Conservation (phyloP, 2,113 vertebrate genomes). For the Aegithalos caudatus region DNA sequence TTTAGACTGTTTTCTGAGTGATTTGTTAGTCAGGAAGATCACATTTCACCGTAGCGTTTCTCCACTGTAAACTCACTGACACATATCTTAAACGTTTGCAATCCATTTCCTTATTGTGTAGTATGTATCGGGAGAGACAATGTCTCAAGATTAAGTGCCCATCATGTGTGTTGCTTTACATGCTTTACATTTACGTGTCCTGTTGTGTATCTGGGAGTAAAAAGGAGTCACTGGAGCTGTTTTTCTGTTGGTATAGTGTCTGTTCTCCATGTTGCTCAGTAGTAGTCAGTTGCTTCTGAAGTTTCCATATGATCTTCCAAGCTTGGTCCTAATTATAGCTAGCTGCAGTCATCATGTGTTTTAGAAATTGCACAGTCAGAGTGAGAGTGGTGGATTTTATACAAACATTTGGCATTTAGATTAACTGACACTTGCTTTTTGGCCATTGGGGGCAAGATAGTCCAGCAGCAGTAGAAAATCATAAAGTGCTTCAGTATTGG, state of each 20-base stretch:
- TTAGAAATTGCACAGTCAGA: not conserved
- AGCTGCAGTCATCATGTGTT: not conserved
- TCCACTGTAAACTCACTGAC: not conserved
- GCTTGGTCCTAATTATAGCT: not conserved
- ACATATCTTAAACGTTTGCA: not conserved
- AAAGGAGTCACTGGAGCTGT: not conserved
- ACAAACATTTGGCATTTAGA: not conserved
- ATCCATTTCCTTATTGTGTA: not conserved
- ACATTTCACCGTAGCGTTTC: not conserved
- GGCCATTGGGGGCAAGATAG: not conserved
- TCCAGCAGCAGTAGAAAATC: not conserved
- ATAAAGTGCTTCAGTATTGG: not conserved
- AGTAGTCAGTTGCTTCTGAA: not conserved
- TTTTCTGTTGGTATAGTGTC: not conserved
- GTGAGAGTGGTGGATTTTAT: not conserved
- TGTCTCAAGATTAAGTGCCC: not conserved
- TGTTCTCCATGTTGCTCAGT: not conserved
- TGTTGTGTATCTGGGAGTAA: not conserved
- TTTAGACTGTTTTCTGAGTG: not conserved
- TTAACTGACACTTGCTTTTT: not conserved
- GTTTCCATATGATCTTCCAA: not conserved
- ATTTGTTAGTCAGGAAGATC: not conserved
- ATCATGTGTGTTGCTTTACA: not conserved
- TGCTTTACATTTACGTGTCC: not conserved
- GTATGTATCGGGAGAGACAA: not conserved